A percentile compares a stretch with the other conserved stretches of the same genome.
phyloP scores from a whole-genome alignment of 2,797 vertebrate genomes.

The Amblyraja radiata region DNA sequence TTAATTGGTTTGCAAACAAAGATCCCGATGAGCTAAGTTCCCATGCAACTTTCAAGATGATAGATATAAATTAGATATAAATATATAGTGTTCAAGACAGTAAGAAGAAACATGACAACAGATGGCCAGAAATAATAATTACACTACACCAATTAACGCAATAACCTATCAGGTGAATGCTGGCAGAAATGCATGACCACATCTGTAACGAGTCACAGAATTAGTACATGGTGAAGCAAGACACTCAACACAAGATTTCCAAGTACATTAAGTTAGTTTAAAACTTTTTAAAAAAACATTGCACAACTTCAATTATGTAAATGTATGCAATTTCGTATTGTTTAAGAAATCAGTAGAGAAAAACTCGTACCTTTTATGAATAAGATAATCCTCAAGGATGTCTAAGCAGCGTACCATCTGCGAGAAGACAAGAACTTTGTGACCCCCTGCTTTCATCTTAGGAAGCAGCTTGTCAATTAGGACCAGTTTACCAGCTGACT shows the following conservation, averaged over 20 bases:
- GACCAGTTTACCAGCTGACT: slow-evolving; percentile 94
- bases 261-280: not conserved
- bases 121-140: not conserved
- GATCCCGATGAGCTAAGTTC: not conserved
- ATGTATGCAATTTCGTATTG: not conserved
- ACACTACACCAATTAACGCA: not conserved
- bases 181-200: not conserved
- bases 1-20: not conserved
- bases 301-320: not conserved
- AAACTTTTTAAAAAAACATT: not conserved
- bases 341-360: not conserved
- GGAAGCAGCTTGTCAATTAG: slow-evolving; percentile 97
- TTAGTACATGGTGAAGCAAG: not conserved
- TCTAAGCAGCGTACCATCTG: slow-evolving; percentile 98
- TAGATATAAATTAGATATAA: not conserved
- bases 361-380: slow-evolving; percentile 81
- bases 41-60: not conserved
- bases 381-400: slow-evolving; percentile 98
- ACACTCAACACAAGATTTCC: not conserved
- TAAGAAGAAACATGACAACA: not conserved
- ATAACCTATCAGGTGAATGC: not conserved
- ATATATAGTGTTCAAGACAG: not conserved
- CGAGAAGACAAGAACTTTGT: slow-evolving; percentile 98
- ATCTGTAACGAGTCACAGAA: not conserved
- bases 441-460: slow-evolving; percentile 97